Percentiles rank a stretch among this genome's conserved stretches.
phyloP scores from a whole-genome alignment of 1,140 invertebrate genomes.

The Prorops nasuta region DNA sequence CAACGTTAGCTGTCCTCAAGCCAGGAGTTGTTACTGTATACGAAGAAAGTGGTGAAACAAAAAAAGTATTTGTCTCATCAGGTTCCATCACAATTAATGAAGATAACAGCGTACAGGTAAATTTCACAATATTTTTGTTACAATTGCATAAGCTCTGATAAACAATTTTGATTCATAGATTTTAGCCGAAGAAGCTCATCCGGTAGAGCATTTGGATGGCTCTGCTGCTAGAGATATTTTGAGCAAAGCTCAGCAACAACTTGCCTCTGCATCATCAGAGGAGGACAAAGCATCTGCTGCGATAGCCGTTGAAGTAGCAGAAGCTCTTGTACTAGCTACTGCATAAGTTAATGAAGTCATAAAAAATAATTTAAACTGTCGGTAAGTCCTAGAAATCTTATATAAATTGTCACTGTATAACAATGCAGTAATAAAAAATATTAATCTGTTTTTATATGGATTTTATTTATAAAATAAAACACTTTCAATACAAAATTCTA shows the following conservation, averaged over 20 bases:
- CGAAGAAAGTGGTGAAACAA: slow-evolving; percentile 81
- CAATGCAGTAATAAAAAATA: slow-evolving; percentile 19
- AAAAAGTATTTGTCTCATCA: slow-evolving; percentile 95
- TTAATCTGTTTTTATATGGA: not conserved
- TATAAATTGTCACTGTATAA: slow-evolving; percentile 14
- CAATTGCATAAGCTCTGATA: too few relatives aligned
- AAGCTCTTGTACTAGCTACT: slow-evolving; percentile 86
- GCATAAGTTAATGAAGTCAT: slow-evolving; percentile 55
- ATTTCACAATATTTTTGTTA: slow-evolving; percentile 2
- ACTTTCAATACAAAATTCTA: not conserved
- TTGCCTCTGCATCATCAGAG: slow-evolving; percentile 78
- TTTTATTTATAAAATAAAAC: too few relatives aligned
- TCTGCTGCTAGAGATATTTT: slow-evolving; percentile 79
- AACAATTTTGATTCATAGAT: slow-evolving; percentile 57
- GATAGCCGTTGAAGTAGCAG: slow-evolving; percentile 93
- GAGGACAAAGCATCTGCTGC: slow-evolving; percentile 87
- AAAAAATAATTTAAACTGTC: slow-evolving; percentile 10
- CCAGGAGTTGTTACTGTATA: slow-evolving; percentile 94
- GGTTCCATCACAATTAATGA: slow-evolving; percentile 98
- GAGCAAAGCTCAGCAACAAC: slow-evolving; percentile 79
- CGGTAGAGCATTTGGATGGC: slow-evolving; percentile 81
- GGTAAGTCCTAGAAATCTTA: slow-evolving; percentile 15
- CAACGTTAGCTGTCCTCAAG: slow-evolving; percentile 91
- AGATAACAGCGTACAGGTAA: slow-evolving; percentile 93
- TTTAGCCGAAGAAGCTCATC: slow-evolving; percentile 94